Evolutionary conservation across 2,113 vertebrate species (phyloP).

Genomic region (Rattus norvegicus): GRCr8 NC_086019.1:213315001-213315500

Average conservation of each 20-base stretch:
- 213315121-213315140: background rate
- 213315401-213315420: constrained; percentile 60
- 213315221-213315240: background rate
- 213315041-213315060: rapidly evolving
- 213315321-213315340: constrained; percentile 73
- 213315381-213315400: constrained; percentile 70
- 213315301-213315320: constrained; percentile 56
- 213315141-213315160: background rate
- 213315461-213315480: constrained; percentile 66
- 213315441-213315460: constrained; percentile 24
- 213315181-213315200: background rate
- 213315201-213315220: background rate
- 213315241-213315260: background rate
- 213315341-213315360: constrained; percentile 75
- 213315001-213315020: no score
- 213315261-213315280: background rate
- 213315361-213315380: constrained; percentile 73
- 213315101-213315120: background rate
- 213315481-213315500: background rate
- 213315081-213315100: background rate
- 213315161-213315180: background rate
- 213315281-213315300: constrained; percentile 66
- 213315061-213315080: background rate
- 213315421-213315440: constrained; percentile 41
- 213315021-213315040: background rate